Base-by-base conservation (phyloP, 35 echinoderm and acorn worm species). In the Ophiothrix spiculata region DNA sequence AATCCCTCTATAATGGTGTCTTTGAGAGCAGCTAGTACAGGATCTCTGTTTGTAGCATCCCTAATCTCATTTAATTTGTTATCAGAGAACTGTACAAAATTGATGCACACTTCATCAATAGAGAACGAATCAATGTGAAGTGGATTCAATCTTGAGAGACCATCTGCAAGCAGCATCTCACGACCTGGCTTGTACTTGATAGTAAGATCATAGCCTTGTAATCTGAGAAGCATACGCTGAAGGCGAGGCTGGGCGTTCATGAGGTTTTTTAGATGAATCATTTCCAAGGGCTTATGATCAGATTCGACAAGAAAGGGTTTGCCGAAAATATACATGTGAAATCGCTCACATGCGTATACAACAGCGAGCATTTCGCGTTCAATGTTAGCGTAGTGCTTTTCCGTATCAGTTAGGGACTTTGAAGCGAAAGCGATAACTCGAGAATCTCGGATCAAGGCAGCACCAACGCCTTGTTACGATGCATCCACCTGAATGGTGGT, bases 281-380 rank as follows among this genome's bases (percentile, higher is more conserved):
- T 85, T 32, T 89, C 88, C 33, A 87, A 38, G 0, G 93, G 93
- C 69, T 87, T 94, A 38, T 90, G 88, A 19, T 94, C 88, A 0
- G 78, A 60, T 32, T 90, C 36, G 0, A 94, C 45, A 34, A 69
- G 87, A 36, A 94, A 86, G 0, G 0, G 69, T 38, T 81, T 82
- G 0, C 83, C 93, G 77, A 87, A 94, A 0, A 86, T 37, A 32
- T 91, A 91, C 4, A 64, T 75, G 64, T 94, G 88, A 45, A 81
- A 94, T 74, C 38, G 76, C 74, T 94, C 88, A 16, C 89, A 83
- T 0, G 29, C 92, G 31, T 39, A 86, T 0, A 85, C 83, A n/a
- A 94, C 84, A 0, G 84, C 93, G 0, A 94, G 80, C 84, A 94
- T 80, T 40, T 86, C 93, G 0, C 80, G 56, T 33, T 90, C 93